These are phyloP conservation scores for Melanotaenia pygmaea DNA, from an alignment of 2,797 vertebrate species.

Conservation along the genomic window DNA sequence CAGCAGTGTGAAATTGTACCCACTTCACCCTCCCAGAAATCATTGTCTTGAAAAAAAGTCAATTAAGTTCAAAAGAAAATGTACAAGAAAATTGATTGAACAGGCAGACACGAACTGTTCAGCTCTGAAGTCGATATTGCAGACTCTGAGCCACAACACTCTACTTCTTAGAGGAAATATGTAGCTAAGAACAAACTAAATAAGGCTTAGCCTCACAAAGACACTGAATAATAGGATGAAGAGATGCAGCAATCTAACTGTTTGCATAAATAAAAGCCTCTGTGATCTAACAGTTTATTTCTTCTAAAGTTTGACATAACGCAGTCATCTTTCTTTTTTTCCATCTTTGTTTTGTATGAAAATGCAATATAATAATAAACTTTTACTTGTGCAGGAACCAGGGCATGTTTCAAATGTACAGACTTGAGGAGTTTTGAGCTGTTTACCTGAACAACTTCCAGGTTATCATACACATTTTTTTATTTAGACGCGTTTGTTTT, in stretches of 20 bases:
- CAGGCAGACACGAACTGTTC: slow-evolving; percentile 54
- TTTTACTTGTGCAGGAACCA: slow-evolving; percentile 1
- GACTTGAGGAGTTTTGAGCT: slow-evolving; percentile 2
- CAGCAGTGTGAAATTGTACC: slow-evolving; percentile 62
- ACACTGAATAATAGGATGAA: neutral
- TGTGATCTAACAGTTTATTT: slow-evolving; percentile 28
- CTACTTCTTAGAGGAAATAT: slow-evolving; percentile 26
- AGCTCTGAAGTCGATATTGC: slow-evolving; percentile 57
- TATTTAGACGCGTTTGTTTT: slow-evolving; percentile 26
- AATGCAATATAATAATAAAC: neutral
- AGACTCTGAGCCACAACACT: slow-evolving; percentile 27
- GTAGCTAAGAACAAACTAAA: slow-evolving; percentile 24
- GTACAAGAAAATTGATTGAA: slow-evolving; percentile 75
- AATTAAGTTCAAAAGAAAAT: slow-evolving; percentile 76
- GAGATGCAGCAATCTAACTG: neutral
- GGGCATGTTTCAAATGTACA: neutral
- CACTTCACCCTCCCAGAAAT: slow-evolving; percentile 56
- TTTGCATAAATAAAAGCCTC: neutral
- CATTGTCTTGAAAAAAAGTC: slow-evolving; percentile 64
- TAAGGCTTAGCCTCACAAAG: slow-evolving; percentile 13
- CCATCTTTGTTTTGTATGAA: neutral
- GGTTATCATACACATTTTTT: slow-evolving; percentile 10
- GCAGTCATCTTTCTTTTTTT: neutral
- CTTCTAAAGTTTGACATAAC: slow-evolving; percentile 15
- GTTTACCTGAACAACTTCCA: slow-evolving; percentile 15